These are phyloP conservation scores for Erebia epiphron DNA, from an alignment of 2,888 invertebrate species.

Conservation along the genomic window DNA sequence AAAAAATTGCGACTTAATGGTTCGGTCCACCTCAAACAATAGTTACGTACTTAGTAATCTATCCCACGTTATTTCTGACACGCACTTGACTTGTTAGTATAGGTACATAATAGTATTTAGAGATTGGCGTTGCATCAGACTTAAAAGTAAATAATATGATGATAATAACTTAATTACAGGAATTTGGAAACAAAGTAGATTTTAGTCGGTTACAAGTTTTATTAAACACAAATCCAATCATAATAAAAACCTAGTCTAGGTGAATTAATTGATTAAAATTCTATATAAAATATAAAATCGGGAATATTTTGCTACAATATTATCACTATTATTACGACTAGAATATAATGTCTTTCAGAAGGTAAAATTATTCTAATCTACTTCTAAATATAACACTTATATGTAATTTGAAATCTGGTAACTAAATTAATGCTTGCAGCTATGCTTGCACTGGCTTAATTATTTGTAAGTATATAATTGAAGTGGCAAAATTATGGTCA, in stretches of 20 bases:
- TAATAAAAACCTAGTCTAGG: conserved; percentile 14
- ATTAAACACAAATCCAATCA: conserved; percentile 14
- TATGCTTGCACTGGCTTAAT: neutral
- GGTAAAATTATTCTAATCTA: conserved; percentile 26
- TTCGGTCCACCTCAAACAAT: too few relatives aligned
- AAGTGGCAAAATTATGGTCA: too few relatives aligned
- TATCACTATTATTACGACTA: conserved; percentile 40
- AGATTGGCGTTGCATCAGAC: too few relatives aligned
- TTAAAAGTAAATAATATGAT: neutral
- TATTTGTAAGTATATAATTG: too few relatives aligned
- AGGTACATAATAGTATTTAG: too few relatives aligned
- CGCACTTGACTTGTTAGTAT: too few relatives aligned
- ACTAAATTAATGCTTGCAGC: conserved; percentile 3
- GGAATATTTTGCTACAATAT: conserved; percentile 32
- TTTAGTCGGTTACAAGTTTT: conserved; percentile 11
- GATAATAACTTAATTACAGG: neutral
- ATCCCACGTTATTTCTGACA: too few relatives aligned
- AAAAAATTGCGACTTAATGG: too few relatives aligned
- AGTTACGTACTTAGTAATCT: too few relatives aligned
- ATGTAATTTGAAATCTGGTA: neutral
- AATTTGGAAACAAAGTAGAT: conserved; percentile 18
- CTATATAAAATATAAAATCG: conserved; percentile 33
- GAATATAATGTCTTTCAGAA: conserved; percentile 35
- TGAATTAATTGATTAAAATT: conserved; percentile 10
- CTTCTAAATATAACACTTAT: conserved; percentile 29